phyloP scores from a whole-genome alignment of 2,113 vertebrate species.

The Sapayoa aenigma region DNA sequence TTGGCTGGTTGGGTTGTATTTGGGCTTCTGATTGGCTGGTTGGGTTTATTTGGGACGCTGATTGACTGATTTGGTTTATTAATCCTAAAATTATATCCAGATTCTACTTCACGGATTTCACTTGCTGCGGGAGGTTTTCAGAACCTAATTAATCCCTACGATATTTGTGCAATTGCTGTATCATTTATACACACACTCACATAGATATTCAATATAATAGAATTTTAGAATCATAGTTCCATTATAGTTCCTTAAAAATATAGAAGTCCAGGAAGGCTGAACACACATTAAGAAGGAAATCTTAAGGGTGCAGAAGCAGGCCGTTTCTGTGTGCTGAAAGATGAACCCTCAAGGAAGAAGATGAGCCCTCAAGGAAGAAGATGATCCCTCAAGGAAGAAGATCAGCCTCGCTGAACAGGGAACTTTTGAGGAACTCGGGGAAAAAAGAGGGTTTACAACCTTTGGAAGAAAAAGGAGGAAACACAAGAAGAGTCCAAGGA shows the following conservation, averaged over 20 bases:
- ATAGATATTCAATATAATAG: not conserved
- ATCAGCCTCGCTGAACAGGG: not conserved
- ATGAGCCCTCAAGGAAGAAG: not conserved
- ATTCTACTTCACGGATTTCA: too few species aligned
- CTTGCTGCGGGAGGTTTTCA: too few species aligned
- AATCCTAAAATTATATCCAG: too few species aligned
- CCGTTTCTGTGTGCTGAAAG: not conserved
- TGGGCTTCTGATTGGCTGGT: too few species aligned
- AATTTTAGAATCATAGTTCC: not conserved
- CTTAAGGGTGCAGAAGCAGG: not conserved
- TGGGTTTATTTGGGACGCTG: too few species aligned
- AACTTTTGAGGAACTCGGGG: not conserved
- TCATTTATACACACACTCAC: not conserved
- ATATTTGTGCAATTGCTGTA: too few species aligned
- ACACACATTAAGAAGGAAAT: not conserved
- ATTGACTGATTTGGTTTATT: too few species aligned
- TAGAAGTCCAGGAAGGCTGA: not conserved
- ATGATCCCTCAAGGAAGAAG: not conserved
- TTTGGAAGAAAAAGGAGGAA: not conserved
- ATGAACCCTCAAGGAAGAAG: not conserved
- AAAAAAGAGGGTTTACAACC: not conserved
- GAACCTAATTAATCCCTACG: too few species aligned
- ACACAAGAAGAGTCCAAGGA: not conserved
- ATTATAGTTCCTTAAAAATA: not conserved
- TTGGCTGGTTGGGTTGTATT: too few species aligned